Evolutionary conservation across 2,888 invertebrate genomes (phyloP), one percentile per base, ranked within the genome.

Genomic region (Machimus atricapillus): DNA sequence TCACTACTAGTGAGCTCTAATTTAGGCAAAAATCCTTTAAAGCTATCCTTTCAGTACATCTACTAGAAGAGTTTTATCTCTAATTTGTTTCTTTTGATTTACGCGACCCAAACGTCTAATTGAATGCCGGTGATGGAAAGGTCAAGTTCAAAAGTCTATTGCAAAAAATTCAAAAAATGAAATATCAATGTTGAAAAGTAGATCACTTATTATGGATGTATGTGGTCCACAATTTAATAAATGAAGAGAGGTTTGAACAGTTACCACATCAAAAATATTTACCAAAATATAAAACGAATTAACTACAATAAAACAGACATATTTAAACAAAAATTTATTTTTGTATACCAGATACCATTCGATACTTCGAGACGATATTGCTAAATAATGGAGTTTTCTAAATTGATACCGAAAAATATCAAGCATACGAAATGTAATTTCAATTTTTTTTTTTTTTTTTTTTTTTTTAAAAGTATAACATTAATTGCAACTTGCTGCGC

Each of bases 41-140:
- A 78, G 78, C 78, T 78, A 78, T 78, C 19, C n/a, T 78, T 43
- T 78, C 78, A 78, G 78, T 78, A 78, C 78, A 43, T 40, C 78
- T 78, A 66, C 66, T 58, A 19, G 23, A 58, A 58, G 9, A 58
- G 58, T 58, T 34, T 58, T 23, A 58, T 58, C 58, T 58, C 58
- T 66, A 66, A 66, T 66, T 66, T 66, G 66, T 66, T 66, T 66
- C 19, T 12, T 66, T 27, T 27, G 66, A 66, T 66, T 19, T 23
- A 23, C 23, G 27, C 66, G 66, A 66, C 12, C 27, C 66, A 23
- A 66, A 66, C 66, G 27, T 23, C 27, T 66, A 66, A 66, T 12
- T 66, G 23, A 27, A 19, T 23, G 9, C 27, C 7, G 9, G 14
- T 27, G 2, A 66, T 66, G 23, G 66, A 19, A 27, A 66, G 4